A percentile compares a stretch with the other conserved stretches of the same genome.
Conservation (phyloP, 2,888 invertebrate species). For the Serripes groenlandicus region DNA sequence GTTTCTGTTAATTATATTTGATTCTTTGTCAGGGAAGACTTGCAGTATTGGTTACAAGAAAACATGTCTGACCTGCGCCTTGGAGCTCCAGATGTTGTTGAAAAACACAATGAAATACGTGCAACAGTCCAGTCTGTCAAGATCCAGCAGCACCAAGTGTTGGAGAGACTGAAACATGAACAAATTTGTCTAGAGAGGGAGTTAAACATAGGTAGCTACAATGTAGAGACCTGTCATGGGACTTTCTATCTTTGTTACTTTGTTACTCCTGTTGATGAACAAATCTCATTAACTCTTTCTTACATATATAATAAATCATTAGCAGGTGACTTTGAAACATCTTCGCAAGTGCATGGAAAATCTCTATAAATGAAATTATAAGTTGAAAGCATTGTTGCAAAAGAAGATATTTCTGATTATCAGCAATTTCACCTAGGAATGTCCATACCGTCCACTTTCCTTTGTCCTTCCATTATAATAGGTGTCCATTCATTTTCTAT, state of each 20-base stretch:
- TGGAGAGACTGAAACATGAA: constrained; percentile 80
- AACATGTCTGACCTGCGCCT: constrained; percentile 77
- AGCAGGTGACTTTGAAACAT: no score
- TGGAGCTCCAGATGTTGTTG: constrained; percentile 75
- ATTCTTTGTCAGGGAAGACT: constrained; percentile 85
- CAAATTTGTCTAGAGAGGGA: constrained; percentile 81
- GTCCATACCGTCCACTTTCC: neutral
- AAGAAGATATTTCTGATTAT: neutral
- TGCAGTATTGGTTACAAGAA: constrained; percentile 83
- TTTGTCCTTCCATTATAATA: neutral
- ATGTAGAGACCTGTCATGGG: no score
- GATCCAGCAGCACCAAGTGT: constrained; percentile 78
- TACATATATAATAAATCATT: no score
- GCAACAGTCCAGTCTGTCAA: constrained; percentile 78
- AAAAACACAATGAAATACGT: constrained; percentile 78
- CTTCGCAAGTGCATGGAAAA: no score
- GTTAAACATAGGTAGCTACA: constrained; percentile 76
- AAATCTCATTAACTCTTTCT: no score
- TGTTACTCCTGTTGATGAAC: no score
- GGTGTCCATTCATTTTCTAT: neutral
- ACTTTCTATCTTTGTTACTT: no score
- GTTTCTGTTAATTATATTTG: no score
- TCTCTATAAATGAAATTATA: no score
- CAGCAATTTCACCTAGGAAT: neutral
- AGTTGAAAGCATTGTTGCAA: neutral